Conservation (phyloP, 2,797 vertebrate genomes). For the Cynodonichthys magdalenae region DNA sequence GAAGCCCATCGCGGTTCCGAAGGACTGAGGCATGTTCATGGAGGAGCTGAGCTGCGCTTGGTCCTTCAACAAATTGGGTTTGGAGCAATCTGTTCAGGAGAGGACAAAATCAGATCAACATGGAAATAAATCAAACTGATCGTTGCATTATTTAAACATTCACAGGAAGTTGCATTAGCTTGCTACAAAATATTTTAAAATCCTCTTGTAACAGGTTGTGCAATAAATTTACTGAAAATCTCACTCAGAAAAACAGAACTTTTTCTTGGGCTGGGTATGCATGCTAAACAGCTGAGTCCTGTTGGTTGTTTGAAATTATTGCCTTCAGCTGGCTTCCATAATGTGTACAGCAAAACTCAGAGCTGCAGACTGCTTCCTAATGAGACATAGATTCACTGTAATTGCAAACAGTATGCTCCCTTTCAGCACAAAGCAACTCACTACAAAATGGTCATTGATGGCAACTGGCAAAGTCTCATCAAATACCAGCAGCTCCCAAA, state of each 20-base stretch:
- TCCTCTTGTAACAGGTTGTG: slow-evolving; percentile 11
- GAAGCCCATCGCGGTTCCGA: slow-evolving; percentile 85
- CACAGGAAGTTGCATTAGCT: slow-evolving; percentile 1
- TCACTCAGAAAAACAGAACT: slow-evolving; percentile 34
- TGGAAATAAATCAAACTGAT: not conserved
- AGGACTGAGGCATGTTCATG: slow-evolving; percentile 98
- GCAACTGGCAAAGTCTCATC: slow-evolving; percentile 59
- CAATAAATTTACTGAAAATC: slow-evolving; percentile 20
- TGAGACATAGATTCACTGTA: slow-evolving; percentile 68
- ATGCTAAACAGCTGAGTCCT: slow-evolving; percentile 40
- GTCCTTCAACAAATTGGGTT: slow-evolving; percentile 83
- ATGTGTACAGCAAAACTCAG: slow-evolving; percentile 56
- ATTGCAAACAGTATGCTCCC: slow-evolving; percentile 57
- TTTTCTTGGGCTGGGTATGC: slow-evolving; percentile 32
- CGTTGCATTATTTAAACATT: slow-evolving; percentile 3
- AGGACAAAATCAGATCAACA: slow-evolving; percentile 26
- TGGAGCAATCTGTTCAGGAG: slow-evolving; percentile 87
- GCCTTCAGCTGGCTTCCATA: slow-evolving; percentile 43
- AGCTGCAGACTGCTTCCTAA: slow-evolving; percentile 53
- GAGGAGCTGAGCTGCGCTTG: slow-evolving; percentile 69
- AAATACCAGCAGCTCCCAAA: slow-evolving; percentile 47
- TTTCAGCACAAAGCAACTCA: slow-evolving; percentile 58
- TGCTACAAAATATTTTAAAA: slow-evolving; percentile 18
- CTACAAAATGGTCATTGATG: slow-evolving; percentile 59
- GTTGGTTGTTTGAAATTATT: slow-evolving; percentile 54